Evolutionary conservation across 2,113 vertebrate genomes (phyloP).

Genomic region (Morphnarchus princeps): DNA sequence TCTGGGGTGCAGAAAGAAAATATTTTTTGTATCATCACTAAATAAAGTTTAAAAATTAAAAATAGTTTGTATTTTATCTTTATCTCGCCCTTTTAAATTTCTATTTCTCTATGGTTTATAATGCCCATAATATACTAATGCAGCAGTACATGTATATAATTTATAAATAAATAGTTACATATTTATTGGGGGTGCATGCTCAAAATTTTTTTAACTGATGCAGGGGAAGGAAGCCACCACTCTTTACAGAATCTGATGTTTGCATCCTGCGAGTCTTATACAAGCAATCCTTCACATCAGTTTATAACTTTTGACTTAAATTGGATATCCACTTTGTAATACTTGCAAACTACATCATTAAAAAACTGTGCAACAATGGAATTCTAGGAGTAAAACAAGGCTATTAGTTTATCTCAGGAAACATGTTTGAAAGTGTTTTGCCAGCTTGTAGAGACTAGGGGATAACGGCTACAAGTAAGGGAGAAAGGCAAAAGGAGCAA

Average conservation of each 20-base stretch:
- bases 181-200: background rate
- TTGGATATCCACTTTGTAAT: background rate
- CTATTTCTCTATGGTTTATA: background rate
- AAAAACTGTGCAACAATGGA: background rate
- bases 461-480: background rate
- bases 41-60: background rate
- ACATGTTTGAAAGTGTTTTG: background rate
- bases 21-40: background rate
- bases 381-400: background rate
- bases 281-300: background rate
- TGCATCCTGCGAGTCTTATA: background rate
- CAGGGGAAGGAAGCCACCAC: background rate
- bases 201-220: background rate
- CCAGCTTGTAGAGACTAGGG: background rate
- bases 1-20: accelerated
- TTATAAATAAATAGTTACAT: background rate
- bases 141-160: accelerated
- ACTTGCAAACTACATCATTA: background rate
- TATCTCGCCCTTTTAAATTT: background rate
- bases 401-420: background rate
- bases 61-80: background rate
- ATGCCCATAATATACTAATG: background rate
- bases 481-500: background rate
- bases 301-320: background rate
- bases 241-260: background rate